Percentiles rank a stretch among this genome's conserved stretches.
Evolutionary conservation across 2,797 vertebrate species (phyloP).

Genomic region (Eulemur mongoz): DNA sequence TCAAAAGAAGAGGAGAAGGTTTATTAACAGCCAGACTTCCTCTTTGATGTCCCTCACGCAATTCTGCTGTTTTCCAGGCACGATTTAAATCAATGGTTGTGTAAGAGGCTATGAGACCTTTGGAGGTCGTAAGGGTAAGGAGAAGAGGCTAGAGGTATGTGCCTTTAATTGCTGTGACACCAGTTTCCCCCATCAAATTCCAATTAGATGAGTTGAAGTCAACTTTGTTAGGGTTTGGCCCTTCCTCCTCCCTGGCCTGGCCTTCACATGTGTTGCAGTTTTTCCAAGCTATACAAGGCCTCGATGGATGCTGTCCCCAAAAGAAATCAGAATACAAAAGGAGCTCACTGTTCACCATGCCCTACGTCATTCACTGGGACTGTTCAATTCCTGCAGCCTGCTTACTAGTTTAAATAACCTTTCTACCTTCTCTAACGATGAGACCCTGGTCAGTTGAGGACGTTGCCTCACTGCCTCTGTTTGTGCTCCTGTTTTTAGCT

Average conservation of each 20-base stretch:
- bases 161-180: neutral
- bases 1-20: neutral
- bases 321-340: neutral
- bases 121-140: neutral
- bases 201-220: neutral
- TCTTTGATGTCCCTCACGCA: neutral
- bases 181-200: neutral
- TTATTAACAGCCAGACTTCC: neutral
- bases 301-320: neutral
- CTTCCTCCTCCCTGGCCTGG: neutral
- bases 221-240: neutral
- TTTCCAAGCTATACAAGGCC: neutral
- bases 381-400: neutral
- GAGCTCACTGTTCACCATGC: neutral
- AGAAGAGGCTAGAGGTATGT: neutral
- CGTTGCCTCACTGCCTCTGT: neutral
- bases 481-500: neutral
- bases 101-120: neutral
- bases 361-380: neutral
- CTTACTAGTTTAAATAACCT: neutral
- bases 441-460: neutral
- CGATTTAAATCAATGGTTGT: neutral
- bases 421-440: neutral
- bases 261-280: neutral
- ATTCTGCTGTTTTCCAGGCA: neutral